These are phyloP conservation scores for Dermolepida albohirtum DNA, from an alignment of 2,888 invertebrate species.

Conservation along the genomic window DNA sequence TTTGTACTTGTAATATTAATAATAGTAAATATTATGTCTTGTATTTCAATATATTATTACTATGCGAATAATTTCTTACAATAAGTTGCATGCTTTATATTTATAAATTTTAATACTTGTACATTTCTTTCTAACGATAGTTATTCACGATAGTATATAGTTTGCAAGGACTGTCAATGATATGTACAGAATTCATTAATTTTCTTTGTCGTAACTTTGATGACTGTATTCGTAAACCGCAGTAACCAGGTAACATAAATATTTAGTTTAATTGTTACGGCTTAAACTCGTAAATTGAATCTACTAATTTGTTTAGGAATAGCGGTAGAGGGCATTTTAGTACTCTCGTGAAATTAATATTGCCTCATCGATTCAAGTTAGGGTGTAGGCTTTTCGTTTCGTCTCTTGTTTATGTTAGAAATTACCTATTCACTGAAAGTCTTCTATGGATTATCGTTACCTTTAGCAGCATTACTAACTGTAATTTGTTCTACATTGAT, in stretches of 20 bases:
- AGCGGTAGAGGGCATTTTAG: constrained; percentile 9
- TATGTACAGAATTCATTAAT: too few species aligned
- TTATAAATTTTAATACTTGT: too few species aligned
- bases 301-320: constrained; percentile 19
- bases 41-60: too few species aligned
- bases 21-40: too few species aligned
- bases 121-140: too few species aligned
- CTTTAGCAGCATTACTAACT: constrained; percentile 7
- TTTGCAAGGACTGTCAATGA: too few species aligned
- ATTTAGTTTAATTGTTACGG: constrained; percentile 12
- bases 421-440: constrained; percentile 19
- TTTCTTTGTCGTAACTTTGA: too few species aligned
- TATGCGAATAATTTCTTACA: too few species aligned
- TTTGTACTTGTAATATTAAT: too few species aligned
- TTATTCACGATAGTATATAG: too few species aligned
- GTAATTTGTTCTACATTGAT: constrained; percentile 12
- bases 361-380: constrained; percentile 12
- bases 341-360: constrained; percentile 18
- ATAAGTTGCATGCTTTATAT: too few species aligned
- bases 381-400: constrained; percentile 1
- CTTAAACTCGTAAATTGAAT: constrained; percentile 21
- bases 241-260: background rate
- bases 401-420: background rate
- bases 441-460: background rate
- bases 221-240: background rate